Base-by-base conservation (phyloP, 2,797 vertebrate species). In the Falco peregrinus region DNA sequence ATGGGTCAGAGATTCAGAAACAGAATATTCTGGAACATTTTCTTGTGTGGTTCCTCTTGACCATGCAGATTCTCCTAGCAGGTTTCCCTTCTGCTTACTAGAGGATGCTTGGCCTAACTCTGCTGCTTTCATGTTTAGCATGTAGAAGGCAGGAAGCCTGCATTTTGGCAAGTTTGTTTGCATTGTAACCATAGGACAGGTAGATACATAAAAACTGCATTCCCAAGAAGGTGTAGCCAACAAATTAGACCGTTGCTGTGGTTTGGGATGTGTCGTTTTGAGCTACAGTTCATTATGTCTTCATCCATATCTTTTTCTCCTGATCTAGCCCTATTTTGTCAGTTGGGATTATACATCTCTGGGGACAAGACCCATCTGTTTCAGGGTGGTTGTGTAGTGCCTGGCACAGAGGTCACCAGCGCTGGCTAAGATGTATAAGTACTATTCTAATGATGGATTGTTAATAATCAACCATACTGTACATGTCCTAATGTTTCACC, bases 261-360 rank as follows among this genome's bases (percentile, higher is more conserved):
- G 19, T 54, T 39, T 61, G 16, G 28, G 10, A 29, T 48, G 16
- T 0, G 0, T 16, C 1, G 1, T 18, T 67, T 39, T 51, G 21
- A 77, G 48, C 33, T 68, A 39, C 51, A 39, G 35, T 33, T 79
- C 48, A 3, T 35, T 41, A 73, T 9, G 11, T 67, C 11, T 56
- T 54, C 10, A 20, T 25, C 17, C 53, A 14, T 2, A 1, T 19
- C 57, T 65, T 76, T 88, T 24, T 25, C 10, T 75, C 47, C 8
- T n/a, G 18, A 10, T 53, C 54, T 56, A 73, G 39, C 15, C 21
- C 11, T 43, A 0, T 59, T 59, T 63, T 41, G 4, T 79, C 28
- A 83, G 4, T 25, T 67, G 53, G 3, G n/a, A 5, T 53, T 33
- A 53, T 29, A 63, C 50, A 61, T 39, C 19, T 56, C 25, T 25